phyloP scores from a whole-genome alignment of 2,888 invertebrate genomes.

The Polyploca ridens region DNA sequence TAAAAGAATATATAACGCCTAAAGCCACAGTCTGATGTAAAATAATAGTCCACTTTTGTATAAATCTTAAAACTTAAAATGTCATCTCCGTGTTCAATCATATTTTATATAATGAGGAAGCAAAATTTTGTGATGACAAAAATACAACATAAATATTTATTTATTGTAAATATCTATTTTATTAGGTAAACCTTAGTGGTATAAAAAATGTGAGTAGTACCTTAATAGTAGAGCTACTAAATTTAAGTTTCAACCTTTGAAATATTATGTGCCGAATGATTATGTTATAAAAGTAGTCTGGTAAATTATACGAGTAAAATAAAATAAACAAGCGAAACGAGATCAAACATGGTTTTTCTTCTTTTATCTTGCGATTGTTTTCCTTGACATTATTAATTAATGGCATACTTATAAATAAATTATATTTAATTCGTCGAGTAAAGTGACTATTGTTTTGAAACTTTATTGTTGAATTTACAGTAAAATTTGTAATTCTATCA shows the following conservation, averaged over 20 bases:
- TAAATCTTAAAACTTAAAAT: too few relatives aligned
- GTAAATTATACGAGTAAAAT: neutral
- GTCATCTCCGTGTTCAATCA: too few relatives aligned
- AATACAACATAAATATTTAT: too few relatives aligned
- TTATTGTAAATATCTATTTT: too few relatives aligned
- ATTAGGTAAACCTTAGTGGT: too few relatives aligned
- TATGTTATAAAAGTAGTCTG: too few relatives aligned
- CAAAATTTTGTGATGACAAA: too few relatives aligned
- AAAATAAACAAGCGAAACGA: neutral
- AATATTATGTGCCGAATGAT: too few relatives aligned
- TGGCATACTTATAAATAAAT: neutral
- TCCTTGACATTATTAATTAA: slow-evolving; percentile 8
- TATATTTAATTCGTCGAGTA: neutral
- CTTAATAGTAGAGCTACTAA: too few relatives aligned
- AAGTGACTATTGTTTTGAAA: neutral
- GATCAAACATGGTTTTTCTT: slow-evolving; percentile 4
- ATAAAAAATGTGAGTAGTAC: too few relatives aligned
- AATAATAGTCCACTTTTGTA: neutral
- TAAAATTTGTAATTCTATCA: too few relatives aligned
- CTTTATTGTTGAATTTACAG: neutral
- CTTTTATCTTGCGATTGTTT: slow-evolving; percentile 1
- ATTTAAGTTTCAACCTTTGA: neutral
- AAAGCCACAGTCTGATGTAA: neutral
- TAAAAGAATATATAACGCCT: neutral
- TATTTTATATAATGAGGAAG: too few relatives aligned